These are phyloP conservation scores for Propithecus perrieri DNA, from an alignment of 2,797 vertebrate species.

Conservation along the genomic window DNA sequence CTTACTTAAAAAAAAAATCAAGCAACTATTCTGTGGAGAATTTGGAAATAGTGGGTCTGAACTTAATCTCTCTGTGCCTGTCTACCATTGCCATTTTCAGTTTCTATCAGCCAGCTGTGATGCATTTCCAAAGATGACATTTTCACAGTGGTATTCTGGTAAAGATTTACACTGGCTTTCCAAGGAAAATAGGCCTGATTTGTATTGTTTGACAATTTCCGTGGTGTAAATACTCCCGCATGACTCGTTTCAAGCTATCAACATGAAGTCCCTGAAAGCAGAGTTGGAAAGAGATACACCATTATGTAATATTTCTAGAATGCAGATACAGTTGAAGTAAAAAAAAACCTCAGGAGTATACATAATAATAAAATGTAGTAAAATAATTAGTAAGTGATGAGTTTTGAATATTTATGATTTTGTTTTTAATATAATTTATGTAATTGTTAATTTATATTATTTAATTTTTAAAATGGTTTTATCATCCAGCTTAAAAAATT, in stretches of 20 bases:
- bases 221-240: neutral
- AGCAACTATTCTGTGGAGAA: neutral
- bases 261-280: neutral
- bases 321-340: neutral
- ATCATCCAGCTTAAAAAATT: neutral
- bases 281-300: neutral
- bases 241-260: conserved; percentile 6
- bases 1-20: neutral
- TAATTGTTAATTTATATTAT: neutral
- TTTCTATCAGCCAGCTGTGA: neutral
- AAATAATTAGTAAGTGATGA: conserved; percentile 23
- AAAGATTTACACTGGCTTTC: conserved; percentile 25
- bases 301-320: neutral
- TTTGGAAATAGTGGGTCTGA: neutral
- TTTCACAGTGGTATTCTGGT: neutral
- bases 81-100: neutral
- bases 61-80: neutral
- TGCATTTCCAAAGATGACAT: neutral
- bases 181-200: neutral
- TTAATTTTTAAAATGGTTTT: neutral
- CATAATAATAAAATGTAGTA: neutral
- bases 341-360: neutral
- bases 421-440: neutral
- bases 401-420: neutral
- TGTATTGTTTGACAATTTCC: conserved; percentile 8